Base-by-base conservation (phyloP, 1,140 invertebrate species). In the Paracyclopina nana region DNA sequence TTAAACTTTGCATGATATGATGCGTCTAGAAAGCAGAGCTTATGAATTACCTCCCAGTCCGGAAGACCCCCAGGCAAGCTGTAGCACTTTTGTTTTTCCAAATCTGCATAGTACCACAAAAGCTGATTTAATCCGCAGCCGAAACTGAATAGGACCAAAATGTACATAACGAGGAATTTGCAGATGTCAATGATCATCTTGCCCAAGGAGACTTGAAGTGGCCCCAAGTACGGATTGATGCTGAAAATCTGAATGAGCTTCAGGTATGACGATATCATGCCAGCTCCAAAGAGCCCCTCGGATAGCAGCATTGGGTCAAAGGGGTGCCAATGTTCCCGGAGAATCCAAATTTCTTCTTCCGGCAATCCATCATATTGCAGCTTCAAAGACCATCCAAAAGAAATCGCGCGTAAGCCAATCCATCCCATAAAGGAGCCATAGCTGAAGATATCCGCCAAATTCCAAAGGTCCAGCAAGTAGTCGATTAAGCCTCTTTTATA, bases 291-390 rank as follows among this genome's bases (percentile, higher is more conserved):
- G 12, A 95, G 66, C 14, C 87, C 87, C 61, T 95, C 90, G 4
- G 86, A 82, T 31, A 96, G 83, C 0, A 96, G 69, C 60, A 92
- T 88, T 0, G 86, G 85, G 66, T 95, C 88, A 62, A 83, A 95
- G 11, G 81, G 79, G 59, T 88, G 71, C 90, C 90, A 96, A 28
- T 80, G 64, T 59, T 88, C 81, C 31, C 85, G 68, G 0, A 82
- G 75, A 30, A 82, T 74, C 54, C 73, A 79, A 1, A 76, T 79
- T 12, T 73, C 31, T 2, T 52, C 50, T 14, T 55, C 44, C 14
- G 56, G 24, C 31, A 54, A 30, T 11, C 51, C 56, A 9, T 11
- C 24, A 22, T 34, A 27, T 16, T 56, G 18, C 53, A 64, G 62
- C 27, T 48, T 48, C 30, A 56, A 53, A 8, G 62, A 61, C 60